Evolutionary conservation across 2,888 invertebrate species (phyloP).

Genomic region (Lumbricus terrestris): DNA sequence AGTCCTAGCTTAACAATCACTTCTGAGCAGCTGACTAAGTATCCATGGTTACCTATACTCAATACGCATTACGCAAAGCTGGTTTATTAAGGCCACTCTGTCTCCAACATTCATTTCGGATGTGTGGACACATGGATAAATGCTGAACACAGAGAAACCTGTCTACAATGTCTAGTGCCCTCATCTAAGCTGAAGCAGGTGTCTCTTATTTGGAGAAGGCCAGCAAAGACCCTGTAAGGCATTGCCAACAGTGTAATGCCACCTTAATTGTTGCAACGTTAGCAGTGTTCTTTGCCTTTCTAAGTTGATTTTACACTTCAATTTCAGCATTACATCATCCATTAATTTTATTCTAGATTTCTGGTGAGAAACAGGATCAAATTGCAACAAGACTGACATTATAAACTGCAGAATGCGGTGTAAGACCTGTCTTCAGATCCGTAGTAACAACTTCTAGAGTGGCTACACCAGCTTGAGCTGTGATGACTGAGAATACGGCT

Average conservation of each 20-base stretch:
- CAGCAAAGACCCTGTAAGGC: neutral
- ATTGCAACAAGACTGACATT: neutral
- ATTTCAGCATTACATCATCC: neutral
- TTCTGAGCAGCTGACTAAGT: no score
- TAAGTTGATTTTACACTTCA: neutral
- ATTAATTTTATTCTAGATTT: neutral
- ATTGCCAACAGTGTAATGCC: neutral
- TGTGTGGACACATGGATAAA: no score
- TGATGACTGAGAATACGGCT: conserved; percentile 87
- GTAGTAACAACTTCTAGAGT: conserved; percentile 72
- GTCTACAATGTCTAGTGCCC: no score
- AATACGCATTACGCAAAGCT: no score
- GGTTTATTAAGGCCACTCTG: no score
- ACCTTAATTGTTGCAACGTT: neutral
- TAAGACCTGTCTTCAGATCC: conserved; percentile 39
- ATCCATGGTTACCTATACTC: no score
- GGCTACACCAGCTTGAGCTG: conserved; percentile 86
- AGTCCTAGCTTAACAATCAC: neutral
- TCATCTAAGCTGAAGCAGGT: no score
- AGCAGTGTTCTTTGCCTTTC: neutral
- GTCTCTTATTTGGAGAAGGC: neutral
- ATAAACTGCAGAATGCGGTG: neutral
- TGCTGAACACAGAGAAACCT: no score
- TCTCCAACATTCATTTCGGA: no score
- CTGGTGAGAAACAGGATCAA: neutral